These are phyloP conservation scores for Myrmecophaga tridactyla DNA, from an alignment of 2,113 vertebrate genomes.

Conservation along the genomic window DNA sequence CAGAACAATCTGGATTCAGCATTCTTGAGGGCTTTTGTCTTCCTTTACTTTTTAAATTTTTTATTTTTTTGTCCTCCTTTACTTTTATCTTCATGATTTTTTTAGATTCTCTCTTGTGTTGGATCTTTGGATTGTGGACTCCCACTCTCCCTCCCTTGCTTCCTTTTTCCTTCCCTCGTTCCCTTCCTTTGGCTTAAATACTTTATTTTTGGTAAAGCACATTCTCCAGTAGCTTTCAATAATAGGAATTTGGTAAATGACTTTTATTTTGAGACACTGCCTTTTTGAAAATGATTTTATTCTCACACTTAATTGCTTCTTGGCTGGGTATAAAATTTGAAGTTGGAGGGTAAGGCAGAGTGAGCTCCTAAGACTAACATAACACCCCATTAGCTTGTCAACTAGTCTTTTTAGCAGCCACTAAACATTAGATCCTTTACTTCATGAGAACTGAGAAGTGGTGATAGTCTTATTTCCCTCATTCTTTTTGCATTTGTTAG, in stretches of 20 bases:
- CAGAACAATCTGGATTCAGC: fast-evolving
- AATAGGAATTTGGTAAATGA: not conserved
- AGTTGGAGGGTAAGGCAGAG: not conserved
- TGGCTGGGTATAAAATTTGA: not conserved
- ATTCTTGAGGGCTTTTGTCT: not conserved
- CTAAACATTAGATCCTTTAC: not conserved
- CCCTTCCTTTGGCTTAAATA: not conserved
- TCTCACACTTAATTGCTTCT: not conserved
- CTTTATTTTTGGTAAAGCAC: not conserved
- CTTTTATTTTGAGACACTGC: not conserved
- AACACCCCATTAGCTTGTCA: not conserved
- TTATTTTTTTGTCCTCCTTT: not conserved
- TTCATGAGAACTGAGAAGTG: not conserved
- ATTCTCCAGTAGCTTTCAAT: not conserved
- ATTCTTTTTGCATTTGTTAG: not conserved
- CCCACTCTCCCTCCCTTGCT: no score
- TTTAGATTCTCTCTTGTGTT: not conserved
- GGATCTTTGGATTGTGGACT: not conserved
- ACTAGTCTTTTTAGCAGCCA: not conserved
- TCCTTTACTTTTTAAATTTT: fast-evolving
- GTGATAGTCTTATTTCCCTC: not conserved
- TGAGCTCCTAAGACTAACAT: not conserved
- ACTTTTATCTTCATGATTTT: not conserved
- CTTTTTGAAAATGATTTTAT: not conserved
- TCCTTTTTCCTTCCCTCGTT: fast-evolving